phyloP scores from a whole-genome alignment of 2,113 vertebrate species.

The Nasalis larvatus region DNA sequence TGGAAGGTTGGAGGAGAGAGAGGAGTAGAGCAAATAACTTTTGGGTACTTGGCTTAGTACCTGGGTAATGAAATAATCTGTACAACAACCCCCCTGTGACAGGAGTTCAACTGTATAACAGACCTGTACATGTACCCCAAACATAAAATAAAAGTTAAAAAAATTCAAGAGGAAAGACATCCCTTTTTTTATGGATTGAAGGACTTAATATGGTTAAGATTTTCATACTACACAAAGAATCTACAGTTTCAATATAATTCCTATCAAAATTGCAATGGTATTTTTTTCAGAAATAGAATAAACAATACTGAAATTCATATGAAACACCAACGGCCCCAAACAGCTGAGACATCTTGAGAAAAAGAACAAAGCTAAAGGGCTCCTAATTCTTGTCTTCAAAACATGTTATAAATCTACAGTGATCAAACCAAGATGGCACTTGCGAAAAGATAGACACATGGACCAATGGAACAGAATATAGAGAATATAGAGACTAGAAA shows the following conservation, averaged over 20 bases:
- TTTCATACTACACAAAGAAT: neutral
- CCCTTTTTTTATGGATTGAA: neutral
- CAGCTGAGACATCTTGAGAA: neutral
- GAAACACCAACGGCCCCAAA: neutral
- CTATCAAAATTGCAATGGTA: too few species aligned
- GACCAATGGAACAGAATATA: neutral
- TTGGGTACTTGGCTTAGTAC: too few species aligned
- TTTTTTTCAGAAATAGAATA: neutral
- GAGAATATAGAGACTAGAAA: neutral
- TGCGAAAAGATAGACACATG: neutral
- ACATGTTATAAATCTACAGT: neutral
- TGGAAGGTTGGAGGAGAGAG: too few species aligned
- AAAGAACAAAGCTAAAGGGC: neutral
- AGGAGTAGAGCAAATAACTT: too few species aligned
- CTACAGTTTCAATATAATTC: neutral
- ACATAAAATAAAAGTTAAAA: neutral
- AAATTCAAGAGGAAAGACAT: neutral
- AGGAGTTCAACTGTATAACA: too few species aligned
- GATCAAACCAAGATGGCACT: neutral
- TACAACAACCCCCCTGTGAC: too few species aligned
- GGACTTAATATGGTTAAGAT: neutral
- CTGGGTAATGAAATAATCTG: too few species aligned
- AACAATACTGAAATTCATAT: neutral
- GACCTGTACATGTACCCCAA: too few species aligned
- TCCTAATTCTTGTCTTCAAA: neutral